These are phyloP conservation scores for Raphicerus campestris DNA, from an alignment of 2,113 vertebrate genomes.

Conservation along the genomic window DNA sequence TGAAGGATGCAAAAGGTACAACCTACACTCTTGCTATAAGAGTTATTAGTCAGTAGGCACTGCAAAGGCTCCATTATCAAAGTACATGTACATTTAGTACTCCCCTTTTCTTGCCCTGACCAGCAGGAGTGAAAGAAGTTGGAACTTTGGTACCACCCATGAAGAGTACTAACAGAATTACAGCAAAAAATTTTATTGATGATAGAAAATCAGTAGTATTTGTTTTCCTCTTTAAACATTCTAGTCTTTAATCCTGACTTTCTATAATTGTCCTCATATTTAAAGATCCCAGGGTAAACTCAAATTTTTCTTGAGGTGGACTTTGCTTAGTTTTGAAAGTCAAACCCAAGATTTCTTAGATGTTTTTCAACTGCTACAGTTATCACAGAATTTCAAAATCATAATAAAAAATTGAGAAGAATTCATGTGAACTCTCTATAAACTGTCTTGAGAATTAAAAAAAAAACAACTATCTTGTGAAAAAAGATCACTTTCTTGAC, in stretches of 20 bases:
- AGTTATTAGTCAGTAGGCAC: no score
- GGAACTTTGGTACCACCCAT: not conserved
- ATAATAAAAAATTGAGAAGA: not conserved
- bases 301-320: not conserved
- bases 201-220: not conserved
- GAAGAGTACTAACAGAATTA: not conserved
- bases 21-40: not conserved
- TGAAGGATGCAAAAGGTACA: not conserved
- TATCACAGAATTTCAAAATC: not conserved
- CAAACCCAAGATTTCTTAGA: not conserved
- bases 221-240: not conserved
- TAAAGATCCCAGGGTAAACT: not conserved
- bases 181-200: not conserved
- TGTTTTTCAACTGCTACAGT: not conserved
- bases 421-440: not conserved
- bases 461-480: not conserved
- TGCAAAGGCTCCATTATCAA: not conserved
- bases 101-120: not conserved
- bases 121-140: not conserved
- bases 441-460: not conserved
- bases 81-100: not conserved
- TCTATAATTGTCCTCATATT: not conserved
- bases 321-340: not conserved
- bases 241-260: not conserved
- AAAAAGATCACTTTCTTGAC: not conserved